Evolutionary conservation across 2,888 invertebrate species (phyloP), one percentile per base, ranked within the genome.

Genomic region (Sicus ferrugineus): DNA sequence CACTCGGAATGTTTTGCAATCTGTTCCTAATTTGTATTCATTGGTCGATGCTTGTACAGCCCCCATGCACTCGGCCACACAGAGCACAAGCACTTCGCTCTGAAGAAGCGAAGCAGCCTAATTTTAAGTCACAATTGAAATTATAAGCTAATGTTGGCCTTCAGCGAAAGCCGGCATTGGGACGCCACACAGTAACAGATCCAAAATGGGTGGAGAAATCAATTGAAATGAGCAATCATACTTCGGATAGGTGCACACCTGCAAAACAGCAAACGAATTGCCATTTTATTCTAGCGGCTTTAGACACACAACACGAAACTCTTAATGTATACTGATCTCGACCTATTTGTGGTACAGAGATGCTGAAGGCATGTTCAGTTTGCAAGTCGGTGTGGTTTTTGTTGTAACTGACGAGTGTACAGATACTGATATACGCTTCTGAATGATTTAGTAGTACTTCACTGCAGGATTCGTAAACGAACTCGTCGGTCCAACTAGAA

Each of bases 191-290:
- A 48, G 11, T 11, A 31, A 48, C 5, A 75, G 73, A 70, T 73
- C 74, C 76, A 84, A 84, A 82, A 77, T 85, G 85, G 84, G 84
- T 85, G 84, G 84, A 85, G 85, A 81, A 83, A 81, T 79, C 78
- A 79, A 76, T 66, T n/a, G 38, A 68, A 62, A 34, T 58, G 54
- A 46, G 38, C 61, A 69, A 64, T 38, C 23, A 46, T 48, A 48
- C 52, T 65, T 61, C 52, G 65, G 38, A 52, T 65, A 65, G 52
- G 52, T 52, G 26, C 34, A 62, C 46, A 62, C 28, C 11, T 62
- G 26, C 34, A 42, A 26, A 19, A 48, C 28, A 31, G 5, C n/a
- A 26, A 50, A 54, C 54, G 62, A 50, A 11, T 26, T 64, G 48
- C 42, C 23, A 62, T 38, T 56, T 67, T 28, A 61, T 52, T 52